These are phyloP conservation scores for Oreocharis arfaki DNA, from an alignment of 2,113 vertebrate species.

Conservation along the genomic window DNA sequence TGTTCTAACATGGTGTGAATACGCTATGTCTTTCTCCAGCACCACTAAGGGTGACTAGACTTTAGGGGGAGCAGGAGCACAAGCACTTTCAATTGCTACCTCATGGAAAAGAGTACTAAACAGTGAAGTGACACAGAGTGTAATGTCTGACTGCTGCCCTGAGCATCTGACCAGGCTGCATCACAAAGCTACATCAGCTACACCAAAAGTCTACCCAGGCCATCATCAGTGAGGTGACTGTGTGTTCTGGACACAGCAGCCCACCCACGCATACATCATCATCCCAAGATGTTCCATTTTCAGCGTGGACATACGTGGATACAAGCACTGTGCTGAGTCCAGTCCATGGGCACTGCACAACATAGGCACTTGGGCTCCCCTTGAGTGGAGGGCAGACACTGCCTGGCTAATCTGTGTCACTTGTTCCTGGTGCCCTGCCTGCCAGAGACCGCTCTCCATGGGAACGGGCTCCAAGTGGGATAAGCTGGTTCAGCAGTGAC, in stretches of 20 bases:
- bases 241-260: background rate
- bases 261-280: background rate
- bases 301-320: fast-evolving
- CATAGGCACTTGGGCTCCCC: background rate
- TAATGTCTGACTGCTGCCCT: background rate
- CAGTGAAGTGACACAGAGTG: fast-evolving
- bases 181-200: background rate
- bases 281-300: background rate
- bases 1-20: background rate
- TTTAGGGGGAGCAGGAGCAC: background rate
- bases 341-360: fast-evolving
- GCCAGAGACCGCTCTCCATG: background rate
- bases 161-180: background rate
- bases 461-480: background rate
- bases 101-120: background rate
- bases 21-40: background rate
- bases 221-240: background rate
- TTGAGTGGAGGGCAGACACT: background rate
- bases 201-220: background rate
- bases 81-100: background rate
- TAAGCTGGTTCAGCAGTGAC: background rate
- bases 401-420: background rate
- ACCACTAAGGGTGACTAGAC: background rate
- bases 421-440: background rate
- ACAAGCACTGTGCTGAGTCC: fast-evolving